Evolutionary conservation across 2,888 invertebrate species (phyloP).

Genomic region (Craniophora ligustri): DNA sequence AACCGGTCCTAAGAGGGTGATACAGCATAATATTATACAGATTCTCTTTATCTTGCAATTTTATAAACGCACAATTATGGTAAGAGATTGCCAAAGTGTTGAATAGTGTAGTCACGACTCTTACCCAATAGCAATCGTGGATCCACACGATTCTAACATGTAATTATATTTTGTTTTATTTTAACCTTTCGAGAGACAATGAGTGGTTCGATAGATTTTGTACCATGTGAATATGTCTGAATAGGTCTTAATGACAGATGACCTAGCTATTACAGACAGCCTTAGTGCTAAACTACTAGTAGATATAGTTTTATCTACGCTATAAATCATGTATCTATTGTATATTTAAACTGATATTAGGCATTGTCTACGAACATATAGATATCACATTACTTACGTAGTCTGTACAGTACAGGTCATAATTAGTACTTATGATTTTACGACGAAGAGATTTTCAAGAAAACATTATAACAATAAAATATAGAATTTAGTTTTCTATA

Average conservation of each 20-base stretch:
- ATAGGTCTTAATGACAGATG: constrained; percentile 13
- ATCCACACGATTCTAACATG: constrained; percentile 50
- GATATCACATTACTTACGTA: too few species aligned
- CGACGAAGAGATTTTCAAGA: too few species aligned
- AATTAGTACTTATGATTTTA: too few species aligned
- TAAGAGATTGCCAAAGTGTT: constrained; percentile 53
- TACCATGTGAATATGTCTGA: constrained; percentile 22
- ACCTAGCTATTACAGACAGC: not conserved
- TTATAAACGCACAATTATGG: constrained; percentile 42
- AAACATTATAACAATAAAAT: too few species aligned
- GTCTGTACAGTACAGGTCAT: too few species aligned
- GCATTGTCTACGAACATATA: too few species aligned
- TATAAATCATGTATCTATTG: too few species aligned
- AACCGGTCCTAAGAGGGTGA: too few species aligned
- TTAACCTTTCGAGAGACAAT: constrained; percentile 59
- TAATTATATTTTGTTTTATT: constrained; percentile 59
- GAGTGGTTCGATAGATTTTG: constrained; percentile 24
- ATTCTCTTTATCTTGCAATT: constrained; percentile 1
- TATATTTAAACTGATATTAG: too few species aligned
- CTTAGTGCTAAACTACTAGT: not conserved
- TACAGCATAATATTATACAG: not conserved
- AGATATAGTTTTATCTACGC: too few species aligned
- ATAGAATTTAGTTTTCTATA: too few species aligned
- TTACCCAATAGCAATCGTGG: constrained; percentile 49
- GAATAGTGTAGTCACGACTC: constrained; percentile 55